These are phyloP conservation scores for Orthosia gothica DNA, from an alignment of 2,888 invertebrate genomes.

Conservation along the genomic window DNA sequence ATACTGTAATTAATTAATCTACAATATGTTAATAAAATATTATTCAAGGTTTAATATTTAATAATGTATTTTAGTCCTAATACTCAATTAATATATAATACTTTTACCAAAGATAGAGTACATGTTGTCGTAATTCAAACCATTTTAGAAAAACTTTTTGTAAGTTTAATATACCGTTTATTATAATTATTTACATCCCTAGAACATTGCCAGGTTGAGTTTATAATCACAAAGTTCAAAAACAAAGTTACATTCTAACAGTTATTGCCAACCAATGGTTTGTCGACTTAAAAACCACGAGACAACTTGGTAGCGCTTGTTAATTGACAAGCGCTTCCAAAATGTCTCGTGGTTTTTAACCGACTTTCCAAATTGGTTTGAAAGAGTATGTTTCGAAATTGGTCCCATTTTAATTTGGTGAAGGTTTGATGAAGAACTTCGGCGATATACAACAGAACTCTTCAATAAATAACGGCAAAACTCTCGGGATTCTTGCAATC, in stretches of 20 bases:
- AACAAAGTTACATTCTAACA: neutral
- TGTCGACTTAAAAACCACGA: too few relatives aligned
- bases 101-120: neutral
- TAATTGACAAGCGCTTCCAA: too few relatives aligned
- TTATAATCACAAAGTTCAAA: neutral
- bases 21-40: neutral
- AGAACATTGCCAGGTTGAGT: neutral
- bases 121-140: neutral
- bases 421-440: too few relatives aligned
- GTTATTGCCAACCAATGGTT: neutral
- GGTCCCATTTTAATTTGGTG: too few relatives aligned
- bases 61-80: neutral
- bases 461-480: too few relatives aligned
- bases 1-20: neutral
- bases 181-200: too few relatives aligned
- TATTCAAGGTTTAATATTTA: neutral
- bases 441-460: too few relatives aligned
- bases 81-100: neutral
- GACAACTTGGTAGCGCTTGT: too few relatives aligned
- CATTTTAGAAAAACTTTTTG: neutral
- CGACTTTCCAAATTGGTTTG: too few relatives aligned
- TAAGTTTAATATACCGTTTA: neutral
- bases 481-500: too few relatives aligned
- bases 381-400: too few relatives aligned
- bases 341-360: too few relatives aligned